A percentile compares a stretch with the other conserved stretches of the same genome.
Conservation (phyloP, 2,113 vertebrate species). For the Actenoides hombroni region DNA sequence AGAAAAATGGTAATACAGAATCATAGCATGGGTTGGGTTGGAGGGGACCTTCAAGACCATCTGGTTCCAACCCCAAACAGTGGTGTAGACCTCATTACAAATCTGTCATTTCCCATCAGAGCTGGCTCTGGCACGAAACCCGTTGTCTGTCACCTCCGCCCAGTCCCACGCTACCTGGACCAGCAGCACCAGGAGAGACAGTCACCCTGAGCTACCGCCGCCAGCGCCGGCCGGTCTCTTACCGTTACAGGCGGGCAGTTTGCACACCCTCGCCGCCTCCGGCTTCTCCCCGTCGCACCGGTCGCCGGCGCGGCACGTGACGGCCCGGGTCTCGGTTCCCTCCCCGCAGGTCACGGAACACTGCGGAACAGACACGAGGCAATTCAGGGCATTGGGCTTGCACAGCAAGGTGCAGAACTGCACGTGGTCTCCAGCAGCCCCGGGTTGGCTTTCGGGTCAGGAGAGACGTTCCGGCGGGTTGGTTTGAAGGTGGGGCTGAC, state of each 20-base stretch:
- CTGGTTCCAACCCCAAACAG: neutral
- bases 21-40: too few relatives aligned
- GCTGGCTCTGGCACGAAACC: neutral
- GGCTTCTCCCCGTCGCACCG: conserved; percentile 87
- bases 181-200: neutral
- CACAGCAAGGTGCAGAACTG: too few relatives aligned
- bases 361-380: conserved; percentile 58
- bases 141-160: too few relatives aligned
- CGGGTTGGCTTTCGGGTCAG: neutral
- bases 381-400: neutral
- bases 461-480: neutral
- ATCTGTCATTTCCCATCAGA: too few relatives aligned
- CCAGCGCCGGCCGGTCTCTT: neutral
- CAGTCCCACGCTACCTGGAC: too few relatives aligned
- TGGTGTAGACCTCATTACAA: too few relatives aligned
- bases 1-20: neutral
- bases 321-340: conserved; percentile 82
- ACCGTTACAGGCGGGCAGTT: conserved; percentile 85
- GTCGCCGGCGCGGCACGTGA: conserved; percentile 85
- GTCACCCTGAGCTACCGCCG: neutral
- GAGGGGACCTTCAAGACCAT: too few relatives aligned
- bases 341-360: conserved; percentile 94
- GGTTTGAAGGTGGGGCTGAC: neutral
- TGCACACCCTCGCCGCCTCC: conserved; percentile 77
- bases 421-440: fast-evolving